phyloP scores from a whole-genome alignment of 2,888 invertebrate species.

The Drosophila prolongata region DNA sequence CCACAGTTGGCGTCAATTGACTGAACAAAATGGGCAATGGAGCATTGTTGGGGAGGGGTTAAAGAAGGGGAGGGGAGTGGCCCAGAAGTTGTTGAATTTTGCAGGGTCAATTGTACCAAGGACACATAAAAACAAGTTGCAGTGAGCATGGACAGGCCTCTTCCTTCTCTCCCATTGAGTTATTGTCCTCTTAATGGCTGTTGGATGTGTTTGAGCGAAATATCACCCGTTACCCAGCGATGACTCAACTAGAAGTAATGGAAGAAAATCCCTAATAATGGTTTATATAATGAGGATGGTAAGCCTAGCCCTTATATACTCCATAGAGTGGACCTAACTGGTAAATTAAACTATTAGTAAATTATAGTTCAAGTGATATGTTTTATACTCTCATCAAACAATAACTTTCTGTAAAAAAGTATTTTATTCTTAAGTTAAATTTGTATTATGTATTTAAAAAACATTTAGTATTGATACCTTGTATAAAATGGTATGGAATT shows the following conservation, averaged over 20 bases:
- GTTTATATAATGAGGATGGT: conserved; percentile 14
- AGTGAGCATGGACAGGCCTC: conserved; percentile 33
- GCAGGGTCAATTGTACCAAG: conserved; percentile 26
- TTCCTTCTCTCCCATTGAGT: conserved; percentile 10
- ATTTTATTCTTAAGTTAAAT: too few relatives aligned
- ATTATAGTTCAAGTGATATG: too few relatives aligned
- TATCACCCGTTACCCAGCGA: conserved; percentile 23
- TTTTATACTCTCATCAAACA: too few relatives aligned
- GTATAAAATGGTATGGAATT: too few relatives aligned
- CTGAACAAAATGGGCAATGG: conserved; percentile 39
- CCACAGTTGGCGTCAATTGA: conserved; percentile 69
- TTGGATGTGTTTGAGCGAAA: conserved; percentile 19
- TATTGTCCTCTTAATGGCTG: conserved; percentile 31
- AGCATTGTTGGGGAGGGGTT: neutral
- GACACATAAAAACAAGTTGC: conserved; percentile 41
- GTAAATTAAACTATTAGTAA: too few relatives aligned
- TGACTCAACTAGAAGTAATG: conserved; percentile 22
- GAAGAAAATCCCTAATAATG: conserved; percentile 24
- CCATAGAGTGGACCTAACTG: conserved; percentile 6
- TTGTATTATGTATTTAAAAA: too few relatives aligned
- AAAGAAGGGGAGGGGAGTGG: neutral
- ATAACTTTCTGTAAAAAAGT: too few relatives aligned
- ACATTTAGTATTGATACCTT: too few relatives aligned
- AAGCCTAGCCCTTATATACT: neutral
- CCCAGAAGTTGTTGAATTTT: conserved; percentile 29